Evolutionary conservation across 2,888 invertebrate genomes (phyloP).

Genomic region (Ophion slaviceki): DNA sequence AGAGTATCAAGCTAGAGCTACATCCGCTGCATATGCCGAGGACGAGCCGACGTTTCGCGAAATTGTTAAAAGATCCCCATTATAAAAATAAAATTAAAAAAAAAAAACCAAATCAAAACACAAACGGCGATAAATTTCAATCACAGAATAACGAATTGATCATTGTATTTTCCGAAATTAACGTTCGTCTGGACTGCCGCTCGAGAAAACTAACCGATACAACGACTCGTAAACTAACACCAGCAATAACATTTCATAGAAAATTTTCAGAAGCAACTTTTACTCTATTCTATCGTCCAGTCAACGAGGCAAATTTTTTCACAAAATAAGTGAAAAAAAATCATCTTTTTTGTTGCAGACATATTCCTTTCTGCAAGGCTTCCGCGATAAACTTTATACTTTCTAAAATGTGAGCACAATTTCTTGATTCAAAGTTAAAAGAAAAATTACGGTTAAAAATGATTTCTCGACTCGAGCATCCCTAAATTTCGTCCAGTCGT

Average conservation of each 20-base stretch:
- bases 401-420: no score
- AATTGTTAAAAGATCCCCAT: background rate
- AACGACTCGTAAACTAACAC: background rate
- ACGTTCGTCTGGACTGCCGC: background rate
- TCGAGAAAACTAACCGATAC: background rate
- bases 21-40: conserved; percentile 1
- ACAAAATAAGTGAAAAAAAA: background rate
- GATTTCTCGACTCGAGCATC: conserved; percentile 12
- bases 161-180: background rate
- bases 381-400: no score
- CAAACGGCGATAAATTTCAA: background rate
- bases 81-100: background rate
- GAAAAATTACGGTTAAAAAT: background rate
- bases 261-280: background rate
- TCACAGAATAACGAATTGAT: background rate
- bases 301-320: background rate
- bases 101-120: background rate
- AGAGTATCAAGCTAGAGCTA: background rate
- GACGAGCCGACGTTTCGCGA: background rate
- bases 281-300: background rate
- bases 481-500: conserved; percentile 1
- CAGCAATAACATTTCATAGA: background rate
- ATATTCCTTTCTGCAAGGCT: background rate
- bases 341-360: background rate
- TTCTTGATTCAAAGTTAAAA: no score